Evolutionary conservation across 2,113 vertebrate genomes (phyloP).

Genomic region (Psophia crepitans): DNA sequence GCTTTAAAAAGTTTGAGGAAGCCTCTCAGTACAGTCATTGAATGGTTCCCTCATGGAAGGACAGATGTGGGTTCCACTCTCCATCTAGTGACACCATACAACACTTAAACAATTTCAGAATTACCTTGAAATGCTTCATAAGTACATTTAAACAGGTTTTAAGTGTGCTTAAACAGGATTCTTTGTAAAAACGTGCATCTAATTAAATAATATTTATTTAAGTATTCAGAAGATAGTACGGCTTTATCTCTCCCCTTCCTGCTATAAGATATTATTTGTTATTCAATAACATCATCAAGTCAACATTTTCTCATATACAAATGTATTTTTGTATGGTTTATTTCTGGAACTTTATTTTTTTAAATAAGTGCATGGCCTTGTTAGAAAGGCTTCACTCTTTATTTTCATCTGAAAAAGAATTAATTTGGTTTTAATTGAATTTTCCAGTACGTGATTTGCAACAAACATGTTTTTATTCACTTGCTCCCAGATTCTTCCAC

Average conservation of each 20-base stretch:
- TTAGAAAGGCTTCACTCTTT: neutral
- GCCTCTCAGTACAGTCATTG: neutral
- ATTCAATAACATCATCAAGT: neutral
- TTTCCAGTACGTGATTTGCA: neutral
- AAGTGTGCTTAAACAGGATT: neutral
- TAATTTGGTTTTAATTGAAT: neutral
- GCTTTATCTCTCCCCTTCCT: neutral
- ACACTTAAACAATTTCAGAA: neutral
- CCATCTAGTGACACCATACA: neutral
- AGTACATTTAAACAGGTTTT: neutral
- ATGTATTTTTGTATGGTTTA: neutral
- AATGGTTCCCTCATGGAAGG: neutral
- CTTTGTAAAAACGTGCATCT: neutral
- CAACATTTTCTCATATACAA: neutral
- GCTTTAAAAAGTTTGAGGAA: neutral
- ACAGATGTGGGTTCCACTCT: neutral
- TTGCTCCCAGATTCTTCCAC: neutral
- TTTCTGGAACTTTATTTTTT: neutral
- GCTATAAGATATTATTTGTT: neutral
- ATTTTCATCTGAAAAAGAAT: neutral
- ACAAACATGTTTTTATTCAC: neutral
- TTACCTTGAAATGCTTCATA: neutral
- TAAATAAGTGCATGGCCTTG: neutral
- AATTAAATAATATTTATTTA: neutral
- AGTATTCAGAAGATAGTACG: neutral